Percentiles rank a stretch among this genome's conserved stretches.
Conservation (phyloP, 2,113 vertebrate genomes). For the Thunnus maccoyii region DNA sequence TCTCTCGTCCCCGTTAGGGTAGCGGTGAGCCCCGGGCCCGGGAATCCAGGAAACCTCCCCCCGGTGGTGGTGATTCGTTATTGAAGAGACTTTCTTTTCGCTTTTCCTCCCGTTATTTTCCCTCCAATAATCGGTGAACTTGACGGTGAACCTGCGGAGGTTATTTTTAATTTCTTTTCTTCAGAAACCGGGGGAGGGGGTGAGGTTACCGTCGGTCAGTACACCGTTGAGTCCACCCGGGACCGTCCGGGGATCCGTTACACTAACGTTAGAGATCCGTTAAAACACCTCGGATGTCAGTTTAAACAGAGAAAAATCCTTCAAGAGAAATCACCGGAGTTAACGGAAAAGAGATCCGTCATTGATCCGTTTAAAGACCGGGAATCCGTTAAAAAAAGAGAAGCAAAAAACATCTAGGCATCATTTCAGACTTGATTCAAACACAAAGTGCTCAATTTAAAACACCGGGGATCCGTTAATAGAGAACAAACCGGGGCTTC, state of each 20-base stretch:
- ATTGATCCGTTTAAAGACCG: background rate
- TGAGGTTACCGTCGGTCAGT: slow-evolving; percentile 23
- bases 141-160: background rate
- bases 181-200: background rate
- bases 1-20: background rate
- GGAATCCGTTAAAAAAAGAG: background rate
- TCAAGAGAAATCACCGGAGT: background rate
- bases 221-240: slow-evolving; percentile 19
- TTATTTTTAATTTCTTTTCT: background rate
- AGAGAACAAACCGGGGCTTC: background rate
- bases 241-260: slow-evolving; percentile 33
- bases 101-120: background rate
- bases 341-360: slow-evolving; percentile 9
- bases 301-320: background rate
- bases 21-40: background rate
- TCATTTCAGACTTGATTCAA: background rate
- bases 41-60: background rate
- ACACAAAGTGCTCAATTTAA: background rate
- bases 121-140: background rate
- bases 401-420: background rate
- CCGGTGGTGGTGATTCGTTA: background rate
- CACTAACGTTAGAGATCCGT: slow-evolving; percentile 3
- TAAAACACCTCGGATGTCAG: background rate
- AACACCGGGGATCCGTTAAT: background rate
- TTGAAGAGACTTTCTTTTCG: background rate